Percentiles rank a stretch among this genome's conserved stretches.
Evolutionary conservation across 2,797 vertebrate species (phyloP).

Genomic region (Leuciscus waleckii): DNA sequence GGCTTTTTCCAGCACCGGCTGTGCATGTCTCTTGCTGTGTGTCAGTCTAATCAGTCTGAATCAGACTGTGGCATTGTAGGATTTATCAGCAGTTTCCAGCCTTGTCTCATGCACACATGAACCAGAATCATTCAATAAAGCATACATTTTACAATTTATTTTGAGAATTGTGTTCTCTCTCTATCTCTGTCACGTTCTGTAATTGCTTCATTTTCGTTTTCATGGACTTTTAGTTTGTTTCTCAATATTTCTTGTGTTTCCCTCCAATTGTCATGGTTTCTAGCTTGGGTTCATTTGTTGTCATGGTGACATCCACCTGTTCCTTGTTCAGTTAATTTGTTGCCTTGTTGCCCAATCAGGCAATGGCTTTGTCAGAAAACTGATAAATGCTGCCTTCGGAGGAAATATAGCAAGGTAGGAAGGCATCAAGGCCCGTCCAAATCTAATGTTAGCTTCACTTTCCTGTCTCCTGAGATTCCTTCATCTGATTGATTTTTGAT

Average conservation of each 20-base stretch:
- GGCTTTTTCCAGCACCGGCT: conserved; percentile 33
- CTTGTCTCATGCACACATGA: background rate
- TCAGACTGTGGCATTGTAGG: conserved; percentile 13
- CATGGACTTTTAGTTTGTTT: background rate
- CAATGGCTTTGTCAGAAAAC: background rate
- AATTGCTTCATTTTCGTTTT: background rate
- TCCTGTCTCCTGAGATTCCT: too few species aligned
- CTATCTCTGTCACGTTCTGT: background rate
- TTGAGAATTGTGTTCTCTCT: background rate
- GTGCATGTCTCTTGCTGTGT: conserved; percentile 25
- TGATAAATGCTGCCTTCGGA: too few species aligned
- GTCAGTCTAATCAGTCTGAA: conserved; percentile 30
- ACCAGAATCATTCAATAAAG: conserved; percentile 1
- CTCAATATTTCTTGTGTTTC: background rate
- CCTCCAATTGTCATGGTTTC: background rate
- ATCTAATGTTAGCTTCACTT: too few species aligned
- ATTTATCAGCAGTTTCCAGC: conserved; percentile 20
- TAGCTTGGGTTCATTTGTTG: background rate
- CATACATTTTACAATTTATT: background rate
- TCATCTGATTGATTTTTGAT: too few species aligned
- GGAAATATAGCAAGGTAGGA: too few species aligned
- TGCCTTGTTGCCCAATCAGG: background rate
- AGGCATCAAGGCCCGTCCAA: too few species aligned
- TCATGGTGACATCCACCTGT: background rate
- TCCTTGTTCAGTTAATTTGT: background rate